Evolutionary conservation across 2,113 vertebrate genomes (phyloP), one percentile per base, ranked within the genome.

Genomic region (Cranoglanis bouderius): DNA sequence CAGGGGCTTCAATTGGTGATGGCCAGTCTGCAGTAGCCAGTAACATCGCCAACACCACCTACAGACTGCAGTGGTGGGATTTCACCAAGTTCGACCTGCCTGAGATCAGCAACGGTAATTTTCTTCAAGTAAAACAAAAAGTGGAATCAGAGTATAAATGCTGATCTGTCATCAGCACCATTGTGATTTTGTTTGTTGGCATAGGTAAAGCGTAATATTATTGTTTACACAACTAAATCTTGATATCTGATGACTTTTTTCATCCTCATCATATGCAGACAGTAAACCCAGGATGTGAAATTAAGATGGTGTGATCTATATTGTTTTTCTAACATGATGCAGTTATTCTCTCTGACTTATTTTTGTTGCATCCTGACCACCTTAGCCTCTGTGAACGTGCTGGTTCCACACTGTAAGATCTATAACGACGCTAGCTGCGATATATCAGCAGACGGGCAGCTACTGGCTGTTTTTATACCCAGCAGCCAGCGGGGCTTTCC

Each of bases 21-120:
- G 98, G 98, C 12, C 98, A 99, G 94, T 99, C 98, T 63, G 98
- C 98, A 0, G 98, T 99, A 49, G 98, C 98, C 93, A 99, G 98
- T 94, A 99, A 99, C 94, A 99, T 99, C 89, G 98, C 98, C 88
- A 99, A 98, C 94, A 99, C 98, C 61, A 99, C 98, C 14, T 99
- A 99, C 93, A 95, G 98, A 4, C 97, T 99, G 89, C 98, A 99
- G 95, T 99, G 98, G 98, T 99, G 98, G 98, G 98, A 99, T 95
- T 99, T 99, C 94, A 99, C 98, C 67, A 98, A 99, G 90, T 99
- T 99, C 72, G 97, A 99, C 91, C 96, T 99, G 85, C 98, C 98
- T 38, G 98, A 99, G 95, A 99, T 99, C 95, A 99, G 98, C 95
- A 99, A 99, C 89, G 98, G 98, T 99, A 95, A 93, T 84, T 75